These are phyloP conservation scores for Microtus ochrogaster DNA, from an alignment of 2,113 vertebrate species.

Conservation along the genomic window DNA sequence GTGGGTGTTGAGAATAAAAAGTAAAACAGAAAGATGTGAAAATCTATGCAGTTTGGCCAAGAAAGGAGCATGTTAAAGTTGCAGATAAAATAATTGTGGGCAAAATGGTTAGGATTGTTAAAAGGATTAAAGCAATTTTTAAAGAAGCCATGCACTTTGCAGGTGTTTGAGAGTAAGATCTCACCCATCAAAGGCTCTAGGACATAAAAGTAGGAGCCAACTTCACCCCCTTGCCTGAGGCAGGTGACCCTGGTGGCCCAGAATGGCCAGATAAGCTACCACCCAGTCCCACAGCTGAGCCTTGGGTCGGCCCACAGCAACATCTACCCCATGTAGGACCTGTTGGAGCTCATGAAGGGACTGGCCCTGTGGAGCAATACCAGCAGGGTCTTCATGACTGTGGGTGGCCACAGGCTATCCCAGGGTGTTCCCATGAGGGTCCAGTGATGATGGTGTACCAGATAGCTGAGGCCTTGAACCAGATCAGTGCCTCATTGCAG, in stretches of 20 bases:
- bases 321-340: background rate
- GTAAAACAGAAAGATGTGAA: background rate
- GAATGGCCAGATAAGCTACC: background rate
- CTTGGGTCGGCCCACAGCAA: background rate
- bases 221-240: background rate
- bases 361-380: background rate
- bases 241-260: background rate
- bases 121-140: background rate
- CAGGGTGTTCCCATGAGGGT: background rate
- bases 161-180: background rate
- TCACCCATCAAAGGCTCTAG: background rate
- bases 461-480: background rate
- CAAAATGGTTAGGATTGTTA: background rate
- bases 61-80: background rate
- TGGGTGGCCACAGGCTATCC: background rate
- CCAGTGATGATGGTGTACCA: background rate
- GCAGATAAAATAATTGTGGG: background rate
- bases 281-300: background rate
- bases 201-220: background rate
- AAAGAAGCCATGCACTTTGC: background rate
- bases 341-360: background rate
- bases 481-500: background rate
- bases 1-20: background rate
- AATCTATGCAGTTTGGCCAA: background rate
- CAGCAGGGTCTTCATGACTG: background rate